phyloP scores from a whole-genome alignment of 2,113 vertebrate genomes.

The Arenaria interpres region DNA sequence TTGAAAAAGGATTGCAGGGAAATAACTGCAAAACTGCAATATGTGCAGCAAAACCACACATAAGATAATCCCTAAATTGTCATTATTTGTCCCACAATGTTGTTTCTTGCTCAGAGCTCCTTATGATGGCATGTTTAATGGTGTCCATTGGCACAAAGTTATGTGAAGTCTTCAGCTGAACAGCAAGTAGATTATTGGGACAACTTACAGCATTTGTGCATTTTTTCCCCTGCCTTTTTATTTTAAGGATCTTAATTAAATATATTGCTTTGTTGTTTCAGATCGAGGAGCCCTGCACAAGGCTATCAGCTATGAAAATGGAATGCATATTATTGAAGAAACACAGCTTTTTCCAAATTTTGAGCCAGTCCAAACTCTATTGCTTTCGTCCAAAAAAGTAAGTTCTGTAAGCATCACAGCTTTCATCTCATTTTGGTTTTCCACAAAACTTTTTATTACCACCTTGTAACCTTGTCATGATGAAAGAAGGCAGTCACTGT shows the following conservation, averaged over 20 bases:
- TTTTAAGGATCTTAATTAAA: neutral
- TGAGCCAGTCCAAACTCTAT: constrained; percentile 86
- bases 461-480: neutral
- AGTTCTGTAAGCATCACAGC: neutral
- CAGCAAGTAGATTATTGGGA: neutral
- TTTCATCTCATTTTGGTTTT: neutral
- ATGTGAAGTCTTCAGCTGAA: neutral
- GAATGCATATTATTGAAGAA: constrained; percentile 92
- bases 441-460: neutral
- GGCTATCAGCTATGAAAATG: constrained; percentile 82
- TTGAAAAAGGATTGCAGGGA: neutral
- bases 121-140: neutral
- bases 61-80: neutral
- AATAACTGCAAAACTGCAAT: neutral
- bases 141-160: neutral
- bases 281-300: constrained; percentile 92
- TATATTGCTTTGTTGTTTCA: constrained; percentile 53
- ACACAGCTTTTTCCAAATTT: constrained; percentile 85
- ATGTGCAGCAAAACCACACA: neutral
- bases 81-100: neutral
- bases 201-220: neutral
- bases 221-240: neutral
- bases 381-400: constrained; percentile 87
- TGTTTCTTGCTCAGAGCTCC: neutral
- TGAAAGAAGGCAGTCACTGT: rapidly evolving